Evolutionary conservation across 1,140 invertebrate species (phyloP).

Genomic region (Aphis gossypii): DNA sequence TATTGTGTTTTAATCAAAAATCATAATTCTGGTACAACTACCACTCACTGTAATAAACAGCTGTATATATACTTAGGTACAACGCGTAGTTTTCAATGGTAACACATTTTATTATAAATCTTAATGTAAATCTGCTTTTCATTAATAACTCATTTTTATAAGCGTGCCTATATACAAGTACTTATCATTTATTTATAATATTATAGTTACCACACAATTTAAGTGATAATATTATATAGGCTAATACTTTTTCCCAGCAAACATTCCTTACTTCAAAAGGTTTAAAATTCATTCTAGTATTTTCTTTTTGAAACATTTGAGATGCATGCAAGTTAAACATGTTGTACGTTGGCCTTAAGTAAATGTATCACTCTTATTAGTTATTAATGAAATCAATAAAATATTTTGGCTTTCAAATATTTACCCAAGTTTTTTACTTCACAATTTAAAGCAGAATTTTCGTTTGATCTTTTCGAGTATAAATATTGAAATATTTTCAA

Average conservation of each 20-base stretch:
- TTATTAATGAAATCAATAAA: not conserved
- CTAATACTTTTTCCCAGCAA: not conserved
- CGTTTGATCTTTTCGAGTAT: not conserved
- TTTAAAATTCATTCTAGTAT: not conserved
- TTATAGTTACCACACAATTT: not conserved
- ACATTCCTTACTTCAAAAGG: not conserved
- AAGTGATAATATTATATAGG: not conserved
- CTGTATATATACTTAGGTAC: not conserved
- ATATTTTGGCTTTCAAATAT: not conserved
- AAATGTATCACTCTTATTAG: not conserved
- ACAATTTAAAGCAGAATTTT: not conserved
- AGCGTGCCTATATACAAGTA: too few species aligned
- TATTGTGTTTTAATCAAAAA: constrained; percentile 1
- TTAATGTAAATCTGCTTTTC: not conserved
- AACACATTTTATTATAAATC: not conserved
- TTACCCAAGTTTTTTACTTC: not conserved
- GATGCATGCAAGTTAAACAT: not conserved
- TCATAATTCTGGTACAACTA: not conserved
- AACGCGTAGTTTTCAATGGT: not conserved
- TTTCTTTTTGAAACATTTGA: not conserved
- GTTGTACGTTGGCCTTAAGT: not conserved
- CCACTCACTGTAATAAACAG: not conserved
- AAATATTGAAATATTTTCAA: not conserved
- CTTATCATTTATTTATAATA: not conserved
- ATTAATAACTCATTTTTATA: not conserved